Percentiles rank a stretch among this genome's conserved stretches.
Evolutionary conservation across 2,797 vertebrate species (phyloP).

Genomic region (Acropternis orthonyx): DNA sequence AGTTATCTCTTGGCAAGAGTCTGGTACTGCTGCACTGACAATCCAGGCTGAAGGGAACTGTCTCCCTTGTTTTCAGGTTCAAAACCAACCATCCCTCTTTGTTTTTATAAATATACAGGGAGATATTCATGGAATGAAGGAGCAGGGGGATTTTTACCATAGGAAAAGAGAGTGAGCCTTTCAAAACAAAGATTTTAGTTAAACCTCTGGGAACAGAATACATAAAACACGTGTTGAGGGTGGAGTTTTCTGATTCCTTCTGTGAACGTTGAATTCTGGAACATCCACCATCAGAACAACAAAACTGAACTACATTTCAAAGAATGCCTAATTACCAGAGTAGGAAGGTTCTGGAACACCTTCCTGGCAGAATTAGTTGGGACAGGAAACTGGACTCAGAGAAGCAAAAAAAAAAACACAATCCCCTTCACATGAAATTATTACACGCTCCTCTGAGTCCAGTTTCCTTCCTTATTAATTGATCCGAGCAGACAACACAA

Average conservation of each 20-base stretch:
- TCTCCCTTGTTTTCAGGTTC: not conserved
- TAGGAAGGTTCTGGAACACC: too few relatives aligned
- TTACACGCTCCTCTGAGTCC: too few relatives aligned
- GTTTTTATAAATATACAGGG: not conserved
- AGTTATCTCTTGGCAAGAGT: not conserved
- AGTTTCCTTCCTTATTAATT: too few relatives aligned
- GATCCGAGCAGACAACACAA: not conserved
- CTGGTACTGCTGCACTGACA: not conserved
- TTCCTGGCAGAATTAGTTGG: too few relatives aligned
- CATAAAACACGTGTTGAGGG: not conserved
- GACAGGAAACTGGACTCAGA: too few relatives aligned
- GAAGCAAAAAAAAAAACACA: too few relatives aligned
- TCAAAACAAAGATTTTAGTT: not conserved
- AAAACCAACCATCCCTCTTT: not conserved
- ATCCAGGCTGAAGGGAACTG: not conserved
- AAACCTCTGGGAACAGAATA: not conserved
- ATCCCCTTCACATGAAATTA: too few relatives aligned
- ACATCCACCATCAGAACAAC: not conserved
- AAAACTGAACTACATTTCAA: not conserved
- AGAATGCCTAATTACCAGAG: not conserved
- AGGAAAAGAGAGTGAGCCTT: not conserved
- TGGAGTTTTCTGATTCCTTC: not conserved
- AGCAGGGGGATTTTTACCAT: not conserved
- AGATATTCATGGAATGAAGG: not conserved
- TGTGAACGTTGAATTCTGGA: not conserved